Percentiles rank a stretch among this genome's conserved stretches.
Evolutionary conservation across 2,113 vertebrate genomes (phyloP).

Genomic region (Ciconia boyciana): DNA sequence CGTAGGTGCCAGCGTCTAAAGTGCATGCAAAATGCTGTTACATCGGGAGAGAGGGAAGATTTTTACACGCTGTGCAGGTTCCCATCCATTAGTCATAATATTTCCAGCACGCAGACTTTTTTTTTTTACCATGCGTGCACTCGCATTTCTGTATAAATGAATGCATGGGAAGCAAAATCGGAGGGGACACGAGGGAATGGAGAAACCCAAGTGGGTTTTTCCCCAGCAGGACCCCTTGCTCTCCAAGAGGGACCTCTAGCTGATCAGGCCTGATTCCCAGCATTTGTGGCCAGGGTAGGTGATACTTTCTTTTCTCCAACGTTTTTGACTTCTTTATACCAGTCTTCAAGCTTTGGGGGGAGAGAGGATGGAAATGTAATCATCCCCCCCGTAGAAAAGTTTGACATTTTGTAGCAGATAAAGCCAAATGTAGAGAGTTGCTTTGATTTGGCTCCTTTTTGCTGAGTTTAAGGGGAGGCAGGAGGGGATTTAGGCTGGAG

Average conservation of each 20-base stretch:
- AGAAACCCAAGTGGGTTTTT: neutral
- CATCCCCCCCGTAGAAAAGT: neutral
- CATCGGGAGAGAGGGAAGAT: neutral
- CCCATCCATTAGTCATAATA: neutral
- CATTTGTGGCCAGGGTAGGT: neutral
- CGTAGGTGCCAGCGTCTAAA: neutral
- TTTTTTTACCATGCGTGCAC: accelerated
- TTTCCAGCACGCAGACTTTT: neutral
- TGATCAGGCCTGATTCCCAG: neutral
- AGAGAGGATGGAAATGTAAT: neutral
- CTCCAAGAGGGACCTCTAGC: neutral
- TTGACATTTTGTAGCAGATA: neutral
- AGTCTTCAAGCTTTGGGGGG: neutral
- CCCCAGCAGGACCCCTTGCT: neutral
- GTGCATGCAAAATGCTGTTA: neutral
- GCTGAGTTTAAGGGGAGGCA: neutral
- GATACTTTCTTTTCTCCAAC: neutral
- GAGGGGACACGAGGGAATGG: neutral
- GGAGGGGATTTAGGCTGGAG: neutral
- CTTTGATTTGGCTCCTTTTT: neutral
- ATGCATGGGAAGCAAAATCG: neutral
- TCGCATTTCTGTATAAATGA: accelerated
- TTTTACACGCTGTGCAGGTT: neutral
- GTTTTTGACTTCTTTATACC: neutral
- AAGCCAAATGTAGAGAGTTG: neutral